Evolutionary conservation across 1,140 invertebrate species (phyloP).

Genomic region (Drosophila lini): DNA sequence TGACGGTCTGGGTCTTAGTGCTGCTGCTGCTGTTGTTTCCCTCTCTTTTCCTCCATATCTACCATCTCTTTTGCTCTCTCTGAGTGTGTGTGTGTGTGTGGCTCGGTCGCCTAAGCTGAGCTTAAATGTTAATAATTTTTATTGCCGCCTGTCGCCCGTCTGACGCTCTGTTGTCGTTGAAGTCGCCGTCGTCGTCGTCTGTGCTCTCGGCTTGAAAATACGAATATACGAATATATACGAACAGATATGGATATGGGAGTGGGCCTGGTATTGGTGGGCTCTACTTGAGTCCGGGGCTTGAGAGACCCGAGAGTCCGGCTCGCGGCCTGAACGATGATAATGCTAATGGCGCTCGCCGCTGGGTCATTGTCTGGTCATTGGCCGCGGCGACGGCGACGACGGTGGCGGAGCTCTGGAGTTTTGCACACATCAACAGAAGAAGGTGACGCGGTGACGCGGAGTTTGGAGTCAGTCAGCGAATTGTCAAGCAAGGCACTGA

Average conservation of each 20-base stretch:
- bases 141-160: conserved; percentile 66
- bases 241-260: conserved; percentile 29
- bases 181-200: conserved; percentile 26
- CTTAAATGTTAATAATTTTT: conserved; percentile 83
- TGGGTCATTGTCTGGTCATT: conserved; percentile 84
- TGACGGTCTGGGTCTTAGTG: conserved; percentile 50
- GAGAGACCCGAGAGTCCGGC: conserved; percentile 37
- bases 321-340: conserved; percentile 59
- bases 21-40: background rate
- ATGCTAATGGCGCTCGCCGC: conserved; percentile 77
- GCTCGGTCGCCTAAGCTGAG: conserved; percentile 53
- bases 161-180: conserved; percentile 23
- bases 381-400: conserved; percentile 52
- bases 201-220: conserved; percentile 25
- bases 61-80: background rate
- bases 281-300: conserved; percentile 24
- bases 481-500: conserved; percentile 29
- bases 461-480: conserved; percentile 41
- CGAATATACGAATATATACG: conserved; percentile 13
- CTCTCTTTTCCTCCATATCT: background rate
- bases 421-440: conserved; percentile 69
- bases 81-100: conserved; percentile 51
- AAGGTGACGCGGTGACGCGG: conserved; percentile 53
- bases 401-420: conserved; percentile 58
- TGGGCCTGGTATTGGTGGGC: conserved; percentile 24